Evolutionary conservation across 2,888 invertebrate genomes (phyloP).

Genomic region (Lithophane semibrunnea): DNA sequence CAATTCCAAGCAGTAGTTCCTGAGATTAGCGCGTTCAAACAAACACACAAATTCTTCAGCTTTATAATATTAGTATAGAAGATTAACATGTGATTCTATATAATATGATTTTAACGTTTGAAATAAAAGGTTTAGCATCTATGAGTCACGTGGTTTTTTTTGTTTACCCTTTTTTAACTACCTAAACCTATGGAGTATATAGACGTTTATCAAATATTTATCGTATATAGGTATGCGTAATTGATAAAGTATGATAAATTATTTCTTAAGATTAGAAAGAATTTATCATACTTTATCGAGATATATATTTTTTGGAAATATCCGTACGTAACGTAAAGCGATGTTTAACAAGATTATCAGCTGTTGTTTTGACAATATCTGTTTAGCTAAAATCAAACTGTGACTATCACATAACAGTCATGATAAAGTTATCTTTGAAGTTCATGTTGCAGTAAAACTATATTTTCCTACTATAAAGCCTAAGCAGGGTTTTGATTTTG

Average conservation of each 20-base stretch:
- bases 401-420: neutral
- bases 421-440: conserved; percentile 28
- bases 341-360: conserved; percentile 1
- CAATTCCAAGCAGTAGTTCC: too few species aligned
- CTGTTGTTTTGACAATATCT: conserved; percentile 18
- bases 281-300: too few species aligned
- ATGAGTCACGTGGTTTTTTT: too few species aligned
- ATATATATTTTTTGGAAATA: neutral
- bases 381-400: conserved; percentile 16
- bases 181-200: too few species aligned
- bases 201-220: neutral
- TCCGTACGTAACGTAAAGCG: neutral
- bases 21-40: too few species aligned
- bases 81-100: too few species aligned
- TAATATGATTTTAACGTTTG: too few species aligned
- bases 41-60: too few species aligned
- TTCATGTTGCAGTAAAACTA: conserved; percentile 27
- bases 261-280: too few species aligned
- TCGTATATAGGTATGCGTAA: neutral
- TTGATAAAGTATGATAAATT: neutral
- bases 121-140: too few species aligned
- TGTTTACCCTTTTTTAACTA: too few species aligned
- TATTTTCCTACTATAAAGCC: neutral
- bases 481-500: neutral
- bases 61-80: too few species aligned